Conservation (phyloP, 1,140 invertebrate genomes). For the Leucophenga varia region DNA sequence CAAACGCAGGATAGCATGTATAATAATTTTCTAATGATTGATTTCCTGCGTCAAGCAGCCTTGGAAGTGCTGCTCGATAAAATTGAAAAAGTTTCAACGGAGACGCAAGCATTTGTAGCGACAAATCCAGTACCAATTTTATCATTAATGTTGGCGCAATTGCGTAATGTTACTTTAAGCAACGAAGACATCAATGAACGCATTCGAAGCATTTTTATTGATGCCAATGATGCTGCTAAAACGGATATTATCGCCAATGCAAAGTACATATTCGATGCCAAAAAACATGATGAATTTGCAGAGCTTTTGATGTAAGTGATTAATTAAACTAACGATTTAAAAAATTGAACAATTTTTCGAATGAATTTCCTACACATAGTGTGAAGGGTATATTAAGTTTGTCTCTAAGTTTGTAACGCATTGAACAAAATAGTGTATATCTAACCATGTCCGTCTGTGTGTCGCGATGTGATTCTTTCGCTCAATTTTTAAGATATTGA, state of each 20-base stretch:
- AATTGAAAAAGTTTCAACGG: constrained; percentile 40
- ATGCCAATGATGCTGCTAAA: constrained; percentile 21
- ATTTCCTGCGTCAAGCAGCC: constrained; percentile 52
- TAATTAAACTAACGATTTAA: too few species aligned
- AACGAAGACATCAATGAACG: constrained; percentile 33
- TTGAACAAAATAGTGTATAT: too few species aligned
- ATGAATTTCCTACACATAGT: too few species aligned
- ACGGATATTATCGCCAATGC: constrained; percentile 42
- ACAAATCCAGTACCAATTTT: constrained; percentile 8
- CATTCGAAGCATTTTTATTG: constrained; percentile 38
- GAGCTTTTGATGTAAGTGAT: constrained; percentile 37
- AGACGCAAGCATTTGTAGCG: constrained; percentile 12
- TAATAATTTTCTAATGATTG: constrained; percentile 56
- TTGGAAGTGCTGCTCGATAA: constrained; percentile 54
- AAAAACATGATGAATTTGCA: constrained; percentile 47
- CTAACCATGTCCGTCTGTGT: too few species aligned
- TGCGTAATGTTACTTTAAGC: constrained; percentile 41
- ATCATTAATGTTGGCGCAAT: constrained; percentile 38
- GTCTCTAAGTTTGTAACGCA: too few species aligned
- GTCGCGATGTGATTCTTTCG: too few species aligned
- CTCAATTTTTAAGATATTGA: too few species aligned
- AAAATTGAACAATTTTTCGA: too few species aligned
- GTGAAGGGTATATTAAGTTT: too few species aligned
- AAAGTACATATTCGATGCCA: constrained; percentile 39
- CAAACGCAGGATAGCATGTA: constrained; percentile 58